Evolutionary conservation across 1,140 invertebrate species (phyloP).

Genomic region (Caenorhabditis brenneri): DNA sequence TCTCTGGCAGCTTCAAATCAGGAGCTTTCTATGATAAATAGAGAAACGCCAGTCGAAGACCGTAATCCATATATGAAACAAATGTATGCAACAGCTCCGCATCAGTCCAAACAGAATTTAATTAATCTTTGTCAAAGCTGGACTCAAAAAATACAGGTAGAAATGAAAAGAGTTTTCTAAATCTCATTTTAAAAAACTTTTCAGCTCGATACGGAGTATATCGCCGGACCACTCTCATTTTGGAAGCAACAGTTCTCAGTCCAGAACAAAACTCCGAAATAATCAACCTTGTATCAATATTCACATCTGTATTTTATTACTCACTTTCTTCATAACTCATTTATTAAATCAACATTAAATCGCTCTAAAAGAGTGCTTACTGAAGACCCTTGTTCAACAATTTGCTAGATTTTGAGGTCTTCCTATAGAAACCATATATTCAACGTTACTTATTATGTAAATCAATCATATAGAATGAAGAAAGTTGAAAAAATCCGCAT

Average conservation of each 20-base stretch:
- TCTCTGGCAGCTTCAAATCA: not conserved
- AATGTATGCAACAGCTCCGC: not conserved
- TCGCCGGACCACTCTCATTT: not conserved
- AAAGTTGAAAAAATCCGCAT: not conserved
- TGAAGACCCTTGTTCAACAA: not conserved
- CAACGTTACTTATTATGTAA: not conserved
- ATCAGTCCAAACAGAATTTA: not conserved
- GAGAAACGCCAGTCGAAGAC: not conserved
- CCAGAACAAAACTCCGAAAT: not conserved
- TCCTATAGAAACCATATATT: not conserved
- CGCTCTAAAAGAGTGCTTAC: not conserved
- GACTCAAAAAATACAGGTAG: not conserved
- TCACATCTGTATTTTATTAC: not conserved
- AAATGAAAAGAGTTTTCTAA: not conserved
- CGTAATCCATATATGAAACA: not conserved
- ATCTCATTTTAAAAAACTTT: not conserved
- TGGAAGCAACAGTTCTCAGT: not conserved
- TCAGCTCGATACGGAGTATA: not conserved
- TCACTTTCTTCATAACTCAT: not conserved
- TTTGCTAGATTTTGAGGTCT: conserved; percentile 17
- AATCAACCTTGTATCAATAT: not conserved
- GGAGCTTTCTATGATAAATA: conserved; percentile 10
- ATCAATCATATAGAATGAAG: not conserved
- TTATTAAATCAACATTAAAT: not conserved
- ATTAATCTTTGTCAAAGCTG: not conserved